phyloP scores from a whole-genome alignment of 2,888 invertebrate species.

The Lomographa bimaculata region DNA sequence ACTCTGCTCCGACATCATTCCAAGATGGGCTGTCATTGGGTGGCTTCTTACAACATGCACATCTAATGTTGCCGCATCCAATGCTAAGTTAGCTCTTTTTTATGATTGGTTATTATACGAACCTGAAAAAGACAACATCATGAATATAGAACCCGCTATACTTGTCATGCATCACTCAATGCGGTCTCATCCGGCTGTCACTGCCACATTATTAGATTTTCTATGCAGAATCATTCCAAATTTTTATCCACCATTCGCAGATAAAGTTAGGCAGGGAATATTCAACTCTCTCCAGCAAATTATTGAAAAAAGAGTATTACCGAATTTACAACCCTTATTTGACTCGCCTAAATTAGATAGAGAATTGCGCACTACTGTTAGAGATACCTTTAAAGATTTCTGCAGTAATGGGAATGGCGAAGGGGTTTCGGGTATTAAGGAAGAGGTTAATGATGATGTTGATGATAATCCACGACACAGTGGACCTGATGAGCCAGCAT shows the following conservation, averaged over 20 bases:
- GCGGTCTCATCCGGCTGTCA: constrained; percentile 95
- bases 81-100: constrained; percentile 95
- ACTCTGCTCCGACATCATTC: constrained; percentile 96
- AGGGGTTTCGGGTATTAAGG: constrained; percentile 74
- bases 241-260: constrained; percentile 91
- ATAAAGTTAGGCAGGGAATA: constrained; percentile 91
- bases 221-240: constrained; percentile 95
- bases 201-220: constrained; percentile 95
- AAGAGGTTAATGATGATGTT: constrained; percentile 70
- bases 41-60: constrained; percentile 97
- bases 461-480: constrained; percentile 66
- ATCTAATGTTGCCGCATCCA: constrained; percentile 93
- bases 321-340: constrained; percentile 93
- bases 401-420: constrained; percentile 84
- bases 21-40: constrained; percentile 97
- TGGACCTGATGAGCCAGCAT: constrained; percentile 87
- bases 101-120: constrained; percentile 98
- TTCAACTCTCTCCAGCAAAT: constrained; percentile 93
- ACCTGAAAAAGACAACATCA: constrained; percentile 95
- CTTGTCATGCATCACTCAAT: constrained; percentile 97
- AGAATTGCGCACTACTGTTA: constrained; percentile 91
- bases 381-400: constrained; percentile 96
- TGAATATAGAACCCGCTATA: constrained; percentile 98
- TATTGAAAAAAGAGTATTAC: constrained; percentile 95
- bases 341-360: constrained; percentile 94